phyloP scores from a whole-genome alignment of 2,113 vertebrate genomes.

The Cyanistes caeruleus region DNA sequence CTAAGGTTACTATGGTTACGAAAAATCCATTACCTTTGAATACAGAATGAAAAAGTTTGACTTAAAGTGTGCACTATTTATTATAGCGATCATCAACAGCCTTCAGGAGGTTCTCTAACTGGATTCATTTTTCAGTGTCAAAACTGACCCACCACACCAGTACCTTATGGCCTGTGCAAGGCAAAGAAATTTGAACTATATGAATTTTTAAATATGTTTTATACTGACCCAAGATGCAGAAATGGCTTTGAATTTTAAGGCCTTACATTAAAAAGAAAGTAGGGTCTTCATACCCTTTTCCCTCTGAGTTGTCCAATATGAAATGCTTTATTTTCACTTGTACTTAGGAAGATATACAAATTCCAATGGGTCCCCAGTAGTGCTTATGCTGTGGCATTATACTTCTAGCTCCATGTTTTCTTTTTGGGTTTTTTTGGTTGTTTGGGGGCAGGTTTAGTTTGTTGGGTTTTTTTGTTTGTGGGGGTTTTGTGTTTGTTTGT shows the following conservation, averaged over 20 bases:
- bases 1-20: conserved; percentile 86
- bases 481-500: neutral
- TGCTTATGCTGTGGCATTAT: neutral
- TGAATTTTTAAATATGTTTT: conserved; percentile 81
- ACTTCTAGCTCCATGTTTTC: neutral
- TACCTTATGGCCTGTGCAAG: conserved; percentile 75
- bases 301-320: neutral
- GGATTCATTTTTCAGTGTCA: conserved; percentile 87
- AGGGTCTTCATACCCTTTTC: neutral
- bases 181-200: conserved; percentile 79
- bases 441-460: neutral
- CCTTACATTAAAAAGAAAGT: conserved; percentile 56
- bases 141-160: conserved; percentile 79
- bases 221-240: conserved; percentile 74
- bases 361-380: neutral
- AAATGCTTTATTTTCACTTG: conserved; percentile 25
- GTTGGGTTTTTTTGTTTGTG: neutral
- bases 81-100: conserved; percentile 84
- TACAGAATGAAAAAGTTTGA: conserved; percentile 89
- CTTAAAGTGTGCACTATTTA: conserved; percentile 85
- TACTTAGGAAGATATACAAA: neutral
- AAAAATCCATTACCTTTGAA: conserved; percentile 89
- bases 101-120: conserved; percentile 83
- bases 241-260: conserved; percentile 71
- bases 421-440: neutral